Base-by-base conservation (phyloP, 2,888 invertebrate species). In the Junonia oenone region DNA sequence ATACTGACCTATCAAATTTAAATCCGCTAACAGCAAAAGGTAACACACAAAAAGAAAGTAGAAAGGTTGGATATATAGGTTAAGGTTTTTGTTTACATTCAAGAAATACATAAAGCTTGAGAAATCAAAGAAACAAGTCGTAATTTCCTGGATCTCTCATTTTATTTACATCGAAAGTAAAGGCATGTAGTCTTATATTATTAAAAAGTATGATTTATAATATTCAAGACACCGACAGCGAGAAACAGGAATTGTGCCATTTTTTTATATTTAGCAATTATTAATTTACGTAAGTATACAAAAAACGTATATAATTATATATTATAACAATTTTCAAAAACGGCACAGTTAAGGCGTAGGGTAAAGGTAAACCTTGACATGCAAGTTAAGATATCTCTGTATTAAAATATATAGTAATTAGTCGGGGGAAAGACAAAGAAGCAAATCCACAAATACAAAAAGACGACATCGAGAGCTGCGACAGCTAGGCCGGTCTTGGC, bases 401-500 rank as follows among this genome's bases (percentile, higher is more conserved):
- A 27, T 43, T 58, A 56, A 50, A 53, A 43, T 43, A 45, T 50
- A 35, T 45, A 37, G 51, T 51, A 50, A 47, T 46, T 54, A 51
- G 33, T 60, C 51, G 49, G 76, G 79, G 79, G 73, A 76, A 75
- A 66, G 82, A 73, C 75, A 81, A 73, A 77, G 73, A 90, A 89
- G 88, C 88, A 76, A 72, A 80, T 81, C 76, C 81, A 87, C 83
- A 81, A 73, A 83, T 78, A 83, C 35, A 69, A 83, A 76, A 84
- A 71, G 68, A 88, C 87, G 87, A 89, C 88, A 88, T 81, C 76
- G 75, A 88, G 82, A 88, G 83, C 84, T 83, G 77, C 76, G 81
- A 80, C 78, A 78, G 81, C 75, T 75, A 81, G 78, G 79, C 76
- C 72, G 71, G 71, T 78, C 68, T 72, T 68, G 75, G 75, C 76